Conservation (phyloP, 2,113 vertebrate genomes). For the Gadus macrocephalus region DNA sequence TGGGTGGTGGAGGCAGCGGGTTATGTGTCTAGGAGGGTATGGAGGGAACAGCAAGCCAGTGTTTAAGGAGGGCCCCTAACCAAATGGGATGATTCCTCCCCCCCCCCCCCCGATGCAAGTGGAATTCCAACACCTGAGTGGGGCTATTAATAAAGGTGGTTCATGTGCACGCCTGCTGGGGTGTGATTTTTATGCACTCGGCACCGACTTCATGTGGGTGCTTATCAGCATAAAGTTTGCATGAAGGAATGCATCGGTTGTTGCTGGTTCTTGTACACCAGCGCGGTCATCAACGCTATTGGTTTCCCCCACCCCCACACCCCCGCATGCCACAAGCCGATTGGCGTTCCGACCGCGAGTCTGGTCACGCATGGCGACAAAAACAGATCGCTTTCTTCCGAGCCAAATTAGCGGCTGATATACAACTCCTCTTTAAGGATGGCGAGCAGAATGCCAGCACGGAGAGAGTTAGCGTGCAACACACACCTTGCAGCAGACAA, state of each 20-base stretch:
- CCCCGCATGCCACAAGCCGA: constrained; percentile 9
- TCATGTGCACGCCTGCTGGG: constrained; percentile 39
- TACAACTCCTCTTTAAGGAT: constrained; percentile 28
- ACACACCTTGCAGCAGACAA: constrained; percentile 27
- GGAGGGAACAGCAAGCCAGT: constrained; percentile 46
- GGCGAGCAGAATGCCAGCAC: too few relatives aligned
- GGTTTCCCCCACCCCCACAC: constrained; percentile 34
- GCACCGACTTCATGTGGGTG: constrained; percentile 42
- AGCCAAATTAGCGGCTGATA: constrained; percentile 57
- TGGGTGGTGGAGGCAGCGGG: constrained; percentile 31
- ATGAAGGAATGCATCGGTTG: constrained; percentile 45
- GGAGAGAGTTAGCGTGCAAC: constrained; percentile 26
- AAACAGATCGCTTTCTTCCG: constrained; percentile 38
- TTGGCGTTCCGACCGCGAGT: constrained; percentile 44
- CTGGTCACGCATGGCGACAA: constrained; percentile 33
- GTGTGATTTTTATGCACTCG: constrained; percentile 45
- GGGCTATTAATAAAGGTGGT: constrained; percentile 58
- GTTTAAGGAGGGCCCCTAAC: constrained; percentile 41
- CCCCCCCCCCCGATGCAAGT: constrained; percentile 25
- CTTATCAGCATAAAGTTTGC: constrained; percentile 54
- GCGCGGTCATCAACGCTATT: constrained; percentile 49
- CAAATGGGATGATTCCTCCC: constrained; percentile 30
- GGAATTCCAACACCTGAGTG: constrained; percentile 44
- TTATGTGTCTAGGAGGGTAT: constrained; percentile 28
- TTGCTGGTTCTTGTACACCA: constrained; percentile 52